phyloP scores from a whole-genome alignment of 2,797 vertebrate species.

The Vultur gryphus region DNA sequence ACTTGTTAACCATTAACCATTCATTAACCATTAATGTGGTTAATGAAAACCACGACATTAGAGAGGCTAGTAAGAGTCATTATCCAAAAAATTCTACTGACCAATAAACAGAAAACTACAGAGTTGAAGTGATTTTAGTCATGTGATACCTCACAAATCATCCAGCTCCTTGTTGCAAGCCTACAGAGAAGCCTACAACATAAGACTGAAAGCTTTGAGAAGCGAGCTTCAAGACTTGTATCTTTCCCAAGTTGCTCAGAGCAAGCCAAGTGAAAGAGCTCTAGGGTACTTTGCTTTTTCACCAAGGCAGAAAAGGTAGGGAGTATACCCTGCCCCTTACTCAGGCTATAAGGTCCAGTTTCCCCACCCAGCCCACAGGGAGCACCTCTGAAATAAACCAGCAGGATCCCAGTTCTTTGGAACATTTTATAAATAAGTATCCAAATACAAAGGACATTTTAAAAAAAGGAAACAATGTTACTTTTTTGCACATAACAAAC shows the following conservation, averaged over 20 bases:
- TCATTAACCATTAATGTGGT: too few relatives aligned
- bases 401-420: not conserved
- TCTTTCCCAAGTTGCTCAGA: not conserved
- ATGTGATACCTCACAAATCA: not conserved
- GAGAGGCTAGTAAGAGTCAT: not conserved
- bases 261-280: not conserved
- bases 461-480: not conserved
- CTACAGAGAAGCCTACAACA: not conserved
- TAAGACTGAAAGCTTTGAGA: not conserved
- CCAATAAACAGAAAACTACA: not conserved
- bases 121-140: not conserved
- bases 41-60: not conserved
- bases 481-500: not conserved
- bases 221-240: not conserved
- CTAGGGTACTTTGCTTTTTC: too few relatives aligned
- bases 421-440: not conserved
- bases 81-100: not conserved
- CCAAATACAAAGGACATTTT: not conserved
- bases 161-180: not conserved
- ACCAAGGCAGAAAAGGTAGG: too few relatives aligned
- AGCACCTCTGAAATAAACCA: not conserved
- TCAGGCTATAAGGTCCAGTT: not conserved
- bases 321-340: not conserved
- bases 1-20: too few relatives aligned
- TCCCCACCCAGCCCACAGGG: not conserved